Base-by-base conservation (phyloP, 2,113 vertebrate genomes). In the Neogale vison region DNA sequence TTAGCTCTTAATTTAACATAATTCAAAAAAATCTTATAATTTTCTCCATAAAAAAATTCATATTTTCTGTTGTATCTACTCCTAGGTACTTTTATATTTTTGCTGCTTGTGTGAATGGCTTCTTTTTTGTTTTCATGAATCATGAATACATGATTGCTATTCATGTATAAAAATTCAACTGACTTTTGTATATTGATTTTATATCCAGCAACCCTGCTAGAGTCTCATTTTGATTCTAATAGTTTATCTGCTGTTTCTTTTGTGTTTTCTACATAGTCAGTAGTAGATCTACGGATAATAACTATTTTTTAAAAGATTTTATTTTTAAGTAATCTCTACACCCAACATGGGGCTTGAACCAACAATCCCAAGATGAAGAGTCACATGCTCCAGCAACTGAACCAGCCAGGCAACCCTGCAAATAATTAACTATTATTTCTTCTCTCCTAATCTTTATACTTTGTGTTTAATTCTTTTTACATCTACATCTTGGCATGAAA, bases 161-260 rank as follows among this genome's bases (percentile, higher is more conserved):
- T 92, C 36, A 76, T 71, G 1, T 93, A 72, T 90, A 90, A 86
- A 93, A 97, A 80, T 20, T 92, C 69, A 81, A 57, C 61, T 96
- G 94, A 96, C 76, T 97, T 96, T 95, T 82, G 83, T 97, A 92
- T 95, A 96, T 97, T 96, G 94, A 96, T 97, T 98, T 96, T 96
- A 50, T 96, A 96, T 96, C 95, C 11, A 82, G 90, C 50, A 98
- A 96, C 92, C 17, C 31, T 95, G 18, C 36, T 93, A 52, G 95
- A 89, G 36, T 83, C 65, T 96, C 34, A 42, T 93, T 96, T 97
- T 97, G 63, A 96, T 84, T 92, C 61, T 87, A 88, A 84, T 82
- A 84, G 71, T 67, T 74, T 92, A 88, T 59, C 76, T 96, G 31
- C 63, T 45, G 26, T 59, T 96, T 87, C 50, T 92, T 77, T 52